A percentile compares a stretch with the other conserved stretches of the same genome.
phyloP scores from a whole-genome alignment of 2,888 invertebrate genomes.

The Pristionchus mayeri region DNA sequence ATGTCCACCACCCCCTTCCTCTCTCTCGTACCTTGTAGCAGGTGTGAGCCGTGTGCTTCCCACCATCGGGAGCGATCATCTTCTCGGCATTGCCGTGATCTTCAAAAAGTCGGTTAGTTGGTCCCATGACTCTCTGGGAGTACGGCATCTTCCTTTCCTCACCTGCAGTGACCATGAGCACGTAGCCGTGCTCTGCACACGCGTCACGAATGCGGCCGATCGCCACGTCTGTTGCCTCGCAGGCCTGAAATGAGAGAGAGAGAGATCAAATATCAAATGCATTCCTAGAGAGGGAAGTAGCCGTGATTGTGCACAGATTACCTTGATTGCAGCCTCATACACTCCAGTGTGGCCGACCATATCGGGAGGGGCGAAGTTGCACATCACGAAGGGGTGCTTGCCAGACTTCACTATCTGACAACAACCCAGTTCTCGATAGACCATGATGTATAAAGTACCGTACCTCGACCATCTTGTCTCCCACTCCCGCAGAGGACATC shows the following conservation, averaged over 20 bases:
- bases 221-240: constrained; percentile 74
- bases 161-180: constrained; percentile 69
- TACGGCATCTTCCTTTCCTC: background rate
- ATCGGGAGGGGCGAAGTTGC: constrained; percentile 79
- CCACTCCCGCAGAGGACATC: constrained; percentile 77
- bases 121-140: background rate
- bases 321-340: constrained; percentile 77
- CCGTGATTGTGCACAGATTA: no score
- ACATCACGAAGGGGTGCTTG: constrained; percentile 78
- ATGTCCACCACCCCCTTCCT: background rate
- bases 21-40: constrained; percentile 75
- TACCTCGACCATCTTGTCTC: constrained; percentile 77
- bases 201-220: constrained; percentile 77
- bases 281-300: no score
- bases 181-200: constrained; percentile 71
- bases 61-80: constrained; percentile 77
- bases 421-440: background rate
- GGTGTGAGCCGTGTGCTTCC: constrained; percentile 78
- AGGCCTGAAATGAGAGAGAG: constrained; percentile 54
- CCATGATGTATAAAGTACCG: constrained; percentile 55
- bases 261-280: no score
- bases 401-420: constrained; percentile 73
- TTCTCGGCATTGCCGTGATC: constrained; percentile 79
- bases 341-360: constrained; percentile 79
- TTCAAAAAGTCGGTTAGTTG: background rate